Evolutionary conservation across 35 echinoderm and acorn worm genomes (phyloP).

Genomic region (Acanthaster planci): DNA sequence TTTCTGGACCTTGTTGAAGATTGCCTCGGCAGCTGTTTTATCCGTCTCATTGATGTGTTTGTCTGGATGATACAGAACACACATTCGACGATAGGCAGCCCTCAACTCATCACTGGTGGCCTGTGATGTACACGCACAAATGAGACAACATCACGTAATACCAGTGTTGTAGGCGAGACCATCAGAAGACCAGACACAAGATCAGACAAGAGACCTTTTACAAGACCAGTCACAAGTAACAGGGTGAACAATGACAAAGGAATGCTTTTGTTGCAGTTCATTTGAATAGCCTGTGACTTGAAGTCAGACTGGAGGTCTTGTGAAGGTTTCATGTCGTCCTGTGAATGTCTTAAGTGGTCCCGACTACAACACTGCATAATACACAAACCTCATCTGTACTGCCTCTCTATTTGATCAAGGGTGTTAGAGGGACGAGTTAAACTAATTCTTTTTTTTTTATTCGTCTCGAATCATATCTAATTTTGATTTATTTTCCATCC

Average conservation of each 20-base stretch:
- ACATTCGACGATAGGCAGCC: constrained; percentile 80
- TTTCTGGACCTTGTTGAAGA: constrained; percentile 93
- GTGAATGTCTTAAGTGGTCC: too few relatives aligned
- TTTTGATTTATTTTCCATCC: too few relatives aligned
- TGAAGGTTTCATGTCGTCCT: too few relatives aligned
- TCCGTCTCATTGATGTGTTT: constrained; percentile 73
- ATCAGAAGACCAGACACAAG: too few relatives aligned
- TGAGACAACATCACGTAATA: neutral
- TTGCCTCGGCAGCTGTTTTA: constrained; percentile 70
- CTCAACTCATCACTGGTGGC: constrained; percentile 85
- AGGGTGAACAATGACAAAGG: too few relatives aligned
- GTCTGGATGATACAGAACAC: constrained; percentile 96
- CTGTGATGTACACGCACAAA: constrained; percentile 34
- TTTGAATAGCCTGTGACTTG: neutral
- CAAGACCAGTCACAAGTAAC: too few relatives aligned
- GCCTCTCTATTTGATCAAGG: neutral
- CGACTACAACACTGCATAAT: neutral
- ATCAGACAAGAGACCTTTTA: too few relatives aligned
- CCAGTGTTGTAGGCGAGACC: too few relatives aligned
- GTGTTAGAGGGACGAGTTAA: neutral
- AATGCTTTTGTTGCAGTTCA: too few relatives aligned
- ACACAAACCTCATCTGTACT: neutral
- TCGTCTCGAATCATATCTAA: too few relatives aligned
- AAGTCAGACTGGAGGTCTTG: neutral
- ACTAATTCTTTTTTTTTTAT: too few relatives aligned